phyloP scores from a whole-genome alignment of 2,888 invertebrate genomes.

The Unio pictorum region DNA sequence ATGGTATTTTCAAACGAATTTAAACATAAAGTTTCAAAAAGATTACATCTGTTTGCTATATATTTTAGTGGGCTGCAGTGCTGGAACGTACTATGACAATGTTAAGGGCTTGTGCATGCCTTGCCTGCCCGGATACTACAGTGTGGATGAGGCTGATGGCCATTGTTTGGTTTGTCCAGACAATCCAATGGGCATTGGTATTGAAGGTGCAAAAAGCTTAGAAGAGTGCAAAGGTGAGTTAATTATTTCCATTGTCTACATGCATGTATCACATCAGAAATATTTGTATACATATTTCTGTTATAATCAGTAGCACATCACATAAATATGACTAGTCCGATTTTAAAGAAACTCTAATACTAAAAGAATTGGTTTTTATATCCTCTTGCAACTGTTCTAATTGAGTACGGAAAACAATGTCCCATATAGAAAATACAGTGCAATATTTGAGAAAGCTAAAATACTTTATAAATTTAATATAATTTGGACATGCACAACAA shows the following conservation, averaged over 20 bases:
- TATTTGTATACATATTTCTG: conserved; percentile 2
- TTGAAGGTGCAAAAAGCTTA: conserved; percentile 56
- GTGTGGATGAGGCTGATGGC: conserved; percentile 65
- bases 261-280: background rate
- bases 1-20: no score
- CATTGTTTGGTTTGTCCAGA: conserved; percentile 61
- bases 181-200: conserved; percentile 44
- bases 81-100: conserved; percentile 65
- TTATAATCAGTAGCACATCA: no score
- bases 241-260: background rate
- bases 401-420: no score
- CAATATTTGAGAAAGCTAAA: no score
- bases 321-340: no score
- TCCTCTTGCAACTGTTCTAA: no score
- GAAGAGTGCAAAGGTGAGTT: conserved; percentile 58
- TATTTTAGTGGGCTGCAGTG: conserved; percentile 67
- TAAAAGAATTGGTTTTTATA: no score
- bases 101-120: conserved; percentile 49
- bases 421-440: no score
- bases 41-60: background rate
- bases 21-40: no score
- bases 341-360: no score
- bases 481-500: no score
- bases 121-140: conserved; percentile 69
- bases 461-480: no score